Evolutionary conservation across 2,113 vertebrate species (phyloP).

Genomic region (Sinosuthora webbiana): DNA sequence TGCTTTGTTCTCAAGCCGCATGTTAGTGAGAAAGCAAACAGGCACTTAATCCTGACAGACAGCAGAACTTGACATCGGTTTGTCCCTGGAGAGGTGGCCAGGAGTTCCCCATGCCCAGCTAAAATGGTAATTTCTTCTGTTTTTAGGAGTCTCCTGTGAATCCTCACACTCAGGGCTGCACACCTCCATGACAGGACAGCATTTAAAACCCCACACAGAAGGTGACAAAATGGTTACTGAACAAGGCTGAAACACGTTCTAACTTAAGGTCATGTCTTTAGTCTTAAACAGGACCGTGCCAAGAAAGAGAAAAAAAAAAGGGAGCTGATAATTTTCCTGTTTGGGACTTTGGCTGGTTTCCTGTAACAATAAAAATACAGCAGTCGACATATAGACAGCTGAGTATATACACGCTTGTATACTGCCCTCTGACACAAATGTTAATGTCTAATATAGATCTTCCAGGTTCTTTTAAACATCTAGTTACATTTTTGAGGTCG

Average conservation of each 20-base stretch:
- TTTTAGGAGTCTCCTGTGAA: slow-evolving; percentile 34
- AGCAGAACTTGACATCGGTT: slow-evolving; percentile 88
- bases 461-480: slow-evolving; percentile 63
- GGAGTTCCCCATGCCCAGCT: slow-evolving; percentile 50
- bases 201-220: neutral
- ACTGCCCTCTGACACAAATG: slow-evolving; percentile 65
- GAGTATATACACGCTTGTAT: slow-evolving; percentile 49
- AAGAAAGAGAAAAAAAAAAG: neutral
- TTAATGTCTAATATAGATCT: slow-evolving; percentile 69
- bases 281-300: slow-evolving; percentile 24
- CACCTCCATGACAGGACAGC: neutral
- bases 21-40: slow-evolving; percentile 86
- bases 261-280: slow-evolving; percentile 37
- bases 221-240: slow-evolving; percentile 50
- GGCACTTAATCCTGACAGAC: slow-evolving; percentile 89
- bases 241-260: slow-evolving; percentile 34
- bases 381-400: slow-evolving; percentile 62
- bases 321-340: slow-evolving; percentile 50
- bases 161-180: slow-evolving; percentile 60
- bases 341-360: slow-evolving; percentile 70
- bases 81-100: slow-evolving; percentile 81
- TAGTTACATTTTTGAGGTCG: slow-evolving; percentile 66
- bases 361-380: slow-evolving; percentile 62
- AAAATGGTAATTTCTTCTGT: slow-evolving; percentile 50
- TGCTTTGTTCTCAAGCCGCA: slow-evolving; percentile 85